phyloP scores from a whole-genome alignment of 2,797 vertebrate genomes.

The Dendrocincla fuliginosa region DNA sequence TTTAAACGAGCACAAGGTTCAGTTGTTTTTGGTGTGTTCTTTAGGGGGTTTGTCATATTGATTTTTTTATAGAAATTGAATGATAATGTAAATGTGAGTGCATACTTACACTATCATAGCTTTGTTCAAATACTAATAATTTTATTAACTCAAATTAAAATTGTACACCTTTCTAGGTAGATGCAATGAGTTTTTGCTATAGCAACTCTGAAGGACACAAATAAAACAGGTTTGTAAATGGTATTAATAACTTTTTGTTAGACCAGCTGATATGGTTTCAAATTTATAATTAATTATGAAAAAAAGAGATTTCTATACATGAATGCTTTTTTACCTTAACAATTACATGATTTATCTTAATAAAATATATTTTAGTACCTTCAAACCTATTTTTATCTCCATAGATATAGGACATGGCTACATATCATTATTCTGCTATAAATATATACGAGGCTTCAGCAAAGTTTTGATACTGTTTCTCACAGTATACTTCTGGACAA shows the following conservation, averaged over 20 bases:
- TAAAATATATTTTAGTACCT: no score
- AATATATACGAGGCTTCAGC: neutral
- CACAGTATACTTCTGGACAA: neutral
- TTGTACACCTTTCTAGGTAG: neutral
- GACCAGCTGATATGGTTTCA: neutral
- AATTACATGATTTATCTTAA: neutral
- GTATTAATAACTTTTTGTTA: neutral
- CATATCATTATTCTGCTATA: neutral
- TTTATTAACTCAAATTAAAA: neutral
- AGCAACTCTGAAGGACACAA: neutral
- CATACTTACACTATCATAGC: neutral
- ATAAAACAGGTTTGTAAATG: neutral
- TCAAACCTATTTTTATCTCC: no score
- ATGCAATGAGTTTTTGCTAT: neutral
- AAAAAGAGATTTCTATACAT: neutral
- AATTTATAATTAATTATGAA: neutral
- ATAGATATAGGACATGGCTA: neutral
- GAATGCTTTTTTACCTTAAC: neutral
- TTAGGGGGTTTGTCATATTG: neutral
- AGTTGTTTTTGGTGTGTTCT: neutral
- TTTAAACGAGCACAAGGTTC: neutral
- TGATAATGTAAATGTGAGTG: neutral
- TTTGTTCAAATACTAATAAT: neutral
- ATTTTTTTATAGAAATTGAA: neutral
- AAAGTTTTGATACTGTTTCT: neutral